phyloP scores from a whole-genome alignment of 2,113 vertebrate genomes.

The Cathartes aura region DNA sequence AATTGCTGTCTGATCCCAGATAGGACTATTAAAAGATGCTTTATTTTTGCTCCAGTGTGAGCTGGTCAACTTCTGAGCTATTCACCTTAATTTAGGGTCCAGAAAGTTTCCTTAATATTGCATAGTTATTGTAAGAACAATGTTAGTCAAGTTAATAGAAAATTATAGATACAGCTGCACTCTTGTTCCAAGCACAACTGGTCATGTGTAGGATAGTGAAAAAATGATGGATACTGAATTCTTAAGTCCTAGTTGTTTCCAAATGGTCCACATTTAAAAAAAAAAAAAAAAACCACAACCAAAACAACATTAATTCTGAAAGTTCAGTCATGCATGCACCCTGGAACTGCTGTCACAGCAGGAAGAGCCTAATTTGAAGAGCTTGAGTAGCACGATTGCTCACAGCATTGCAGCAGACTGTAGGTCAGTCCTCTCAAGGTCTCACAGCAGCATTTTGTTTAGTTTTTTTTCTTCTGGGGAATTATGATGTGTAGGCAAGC shows the following conservation, averaged over 20 bases:
- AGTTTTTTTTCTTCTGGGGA: background rate
- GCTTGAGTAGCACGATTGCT: background rate
- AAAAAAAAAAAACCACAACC: no score
- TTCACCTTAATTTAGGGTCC: background rate
- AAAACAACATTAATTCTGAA: background rate
- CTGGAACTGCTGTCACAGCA: conserved; percentile 47
- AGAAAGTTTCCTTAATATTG: background rate
- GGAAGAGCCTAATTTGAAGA: conserved; percentile 17
- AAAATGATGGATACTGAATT: background rate
- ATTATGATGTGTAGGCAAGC: background rate
- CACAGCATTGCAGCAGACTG: conserved; percentile 29
- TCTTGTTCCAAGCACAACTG: background rate
- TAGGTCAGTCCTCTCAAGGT: conserved; percentile 47
- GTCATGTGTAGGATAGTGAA: background rate
- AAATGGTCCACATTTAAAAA: background rate
- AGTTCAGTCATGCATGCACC: conserved; percentile 6
- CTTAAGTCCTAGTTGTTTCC: background rate
- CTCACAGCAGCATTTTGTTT: background rate
- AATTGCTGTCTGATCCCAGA: background rate
- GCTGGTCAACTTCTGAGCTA: background rate
- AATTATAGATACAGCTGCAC: background rate
- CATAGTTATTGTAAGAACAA: background rate
- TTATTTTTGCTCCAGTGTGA: background rate
- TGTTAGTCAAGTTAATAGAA: background rate
- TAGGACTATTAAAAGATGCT: background rate